Conservation (phyloP, 1,140 invertebrate genomes). For the Eufriesea mexicana region DNA sequence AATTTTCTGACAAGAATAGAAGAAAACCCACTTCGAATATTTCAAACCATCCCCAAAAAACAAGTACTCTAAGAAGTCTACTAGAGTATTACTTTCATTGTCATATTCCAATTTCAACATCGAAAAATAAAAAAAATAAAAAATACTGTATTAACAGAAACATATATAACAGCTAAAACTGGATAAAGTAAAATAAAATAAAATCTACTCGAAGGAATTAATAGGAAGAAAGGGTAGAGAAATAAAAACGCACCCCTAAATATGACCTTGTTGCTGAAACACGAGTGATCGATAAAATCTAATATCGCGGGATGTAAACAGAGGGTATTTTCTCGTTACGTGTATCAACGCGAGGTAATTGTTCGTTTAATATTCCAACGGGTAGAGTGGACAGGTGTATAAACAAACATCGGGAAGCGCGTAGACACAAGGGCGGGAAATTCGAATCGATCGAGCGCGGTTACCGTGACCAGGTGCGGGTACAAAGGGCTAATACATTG, state of each 20-base stretch:
- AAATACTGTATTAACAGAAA: too few relatives aligned
- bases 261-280: background rate
- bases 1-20: too few relatives aligned
- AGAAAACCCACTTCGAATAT: too few relatives aligned
- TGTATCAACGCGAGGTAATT: background rate
- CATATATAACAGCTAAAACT: too few relatives aligned
- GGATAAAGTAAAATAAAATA: too few relatives aligned
- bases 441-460: background rate
- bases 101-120: too few relatives aligned
- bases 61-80: too few relatives aligned
- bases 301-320: background rate
- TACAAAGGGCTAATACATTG: background rate
- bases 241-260: background rate
- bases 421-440: background rate
- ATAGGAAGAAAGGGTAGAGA: too few relatives aligned
- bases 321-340: background rate
- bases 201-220: too few relatives aligned
- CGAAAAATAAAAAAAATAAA: too few relatives aligned
- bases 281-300: background rate
- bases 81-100: too few relatives aligned
- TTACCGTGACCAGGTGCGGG: background rate
- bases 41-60: too few relatives aligned
- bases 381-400: background rate
- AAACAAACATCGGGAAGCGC: background rate
- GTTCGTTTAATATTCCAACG: background rate